Conservation (phyloP, 2,888 invertebrate genomes). For the Odontocolon sp. region DNA sequence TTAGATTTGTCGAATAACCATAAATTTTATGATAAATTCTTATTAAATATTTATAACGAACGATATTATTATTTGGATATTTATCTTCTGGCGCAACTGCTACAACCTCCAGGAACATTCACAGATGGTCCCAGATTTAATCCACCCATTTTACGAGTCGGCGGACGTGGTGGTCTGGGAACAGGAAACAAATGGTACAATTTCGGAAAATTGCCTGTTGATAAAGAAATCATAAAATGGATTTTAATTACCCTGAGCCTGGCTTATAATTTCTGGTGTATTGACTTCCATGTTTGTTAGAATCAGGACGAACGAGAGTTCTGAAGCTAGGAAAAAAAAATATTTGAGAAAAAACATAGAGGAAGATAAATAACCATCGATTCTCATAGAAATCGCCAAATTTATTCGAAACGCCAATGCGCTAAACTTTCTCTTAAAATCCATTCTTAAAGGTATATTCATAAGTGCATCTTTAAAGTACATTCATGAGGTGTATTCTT, state of each 20-base stretch:
- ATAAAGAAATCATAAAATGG: background rate
- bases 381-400: too few species aligned
- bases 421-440: too few species aligned
- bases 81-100: constrained; percentile 66
- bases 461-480: too few species aligned
- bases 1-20: background rate
- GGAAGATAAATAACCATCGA: too few species aligned
- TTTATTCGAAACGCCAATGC: too few species aligned
- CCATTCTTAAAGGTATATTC: too few species aligned
- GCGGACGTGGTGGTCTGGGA: constrained; percentile 67
- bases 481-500: too few species aligned
- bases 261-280: constrained; percentile 67
- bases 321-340: constrained; percentile 65
- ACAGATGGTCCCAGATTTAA: constrained; percentile 63
- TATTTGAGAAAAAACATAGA: constrained; percentile 1
- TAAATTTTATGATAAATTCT: background rate
- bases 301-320: constrained; percentile 65
- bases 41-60: too few species aligned
- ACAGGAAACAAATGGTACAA: background rate
- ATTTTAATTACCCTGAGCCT: constrained; percentile 60
- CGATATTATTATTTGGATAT: too few species aligned
- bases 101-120: constrained; percentile 72
- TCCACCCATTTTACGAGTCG: constrained; percentile 69
- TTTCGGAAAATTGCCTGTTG: background rate
- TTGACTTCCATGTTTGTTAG: constrained; percentile 58